Evolutionary conservation across 2,888 invertebrate genomes (phyloP).

Genomic region (Morpho helenor): DNA sequence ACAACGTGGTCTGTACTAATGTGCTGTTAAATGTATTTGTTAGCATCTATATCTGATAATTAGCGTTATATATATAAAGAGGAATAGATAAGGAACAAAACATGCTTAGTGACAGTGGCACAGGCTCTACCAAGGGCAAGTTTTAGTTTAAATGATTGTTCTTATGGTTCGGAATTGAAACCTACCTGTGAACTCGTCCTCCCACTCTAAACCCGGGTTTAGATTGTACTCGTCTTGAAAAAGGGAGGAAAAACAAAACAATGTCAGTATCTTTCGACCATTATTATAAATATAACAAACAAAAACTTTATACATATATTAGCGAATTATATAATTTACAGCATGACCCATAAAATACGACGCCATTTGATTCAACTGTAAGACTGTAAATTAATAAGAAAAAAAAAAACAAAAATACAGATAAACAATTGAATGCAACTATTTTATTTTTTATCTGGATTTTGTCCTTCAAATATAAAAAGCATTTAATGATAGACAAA

Average conservation of each 20-base stretch:
- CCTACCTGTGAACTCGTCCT: slow-evolving; percentile 99
- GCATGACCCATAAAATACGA: slow-evolving; percentile 53
- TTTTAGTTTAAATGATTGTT: slow-evolving; percentile 62
- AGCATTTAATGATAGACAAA: not conserved
- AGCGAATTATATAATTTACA: slow-evolving; percentile 68
- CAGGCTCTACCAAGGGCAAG: slow-evolving; percentile 73
- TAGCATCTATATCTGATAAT: slow-evolving; percentile 54
- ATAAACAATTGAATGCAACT: slow-evolving; percentile 1
- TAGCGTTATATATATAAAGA: slow-evolving; percentile 55
- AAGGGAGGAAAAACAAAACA: slow-evolving; percentile 80
- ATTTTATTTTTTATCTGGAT: not conserved
- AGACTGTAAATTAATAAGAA: slow-evolving; percentile 39
- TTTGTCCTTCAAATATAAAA: slow-evolving; percentile 6
- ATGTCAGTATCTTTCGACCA: slow-evolving; percentile 78
- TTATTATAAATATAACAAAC: slow-evolving; percentile 42
- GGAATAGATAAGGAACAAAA: slow-evolving; percentile 57
- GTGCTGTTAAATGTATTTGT: slow-evolving; percentile 48
- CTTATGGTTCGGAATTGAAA: slow-evolving; percentile 78
- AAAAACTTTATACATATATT: slow-evolving; percentile 66
- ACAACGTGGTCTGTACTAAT: slow-evolving; percentile 9
- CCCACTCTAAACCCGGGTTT: slow-evolving; percentile 99
- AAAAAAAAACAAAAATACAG: slow-evolving; percentile 3
- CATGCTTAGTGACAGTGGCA: slow-evolving; percentile 73
- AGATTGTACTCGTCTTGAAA: slow-evolving; percentile 99
- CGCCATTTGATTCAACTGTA: slow-evolving; percentile 39